Conservation (phyloP, 2,888 invertebrate species). For the Tetheella fluctuosa region DNA sequence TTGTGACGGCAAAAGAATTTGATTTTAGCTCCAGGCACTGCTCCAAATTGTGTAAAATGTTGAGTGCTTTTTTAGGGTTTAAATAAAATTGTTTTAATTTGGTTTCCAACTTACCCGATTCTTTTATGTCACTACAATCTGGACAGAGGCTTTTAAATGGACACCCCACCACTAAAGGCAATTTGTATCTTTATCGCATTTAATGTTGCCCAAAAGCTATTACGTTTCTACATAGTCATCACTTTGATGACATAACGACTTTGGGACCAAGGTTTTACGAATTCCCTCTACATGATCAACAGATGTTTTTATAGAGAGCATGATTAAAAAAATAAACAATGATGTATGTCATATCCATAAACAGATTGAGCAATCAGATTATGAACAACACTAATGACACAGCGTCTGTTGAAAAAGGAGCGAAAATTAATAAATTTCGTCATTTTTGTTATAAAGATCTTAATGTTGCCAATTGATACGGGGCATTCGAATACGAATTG, state of each 20-base stretch:
- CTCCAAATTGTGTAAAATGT: not conserved
- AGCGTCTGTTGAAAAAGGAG: not conserved
- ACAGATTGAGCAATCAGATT: not conserved
- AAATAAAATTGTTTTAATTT: not conserved
- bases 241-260: constrained; percentile 29
- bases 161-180: constrained; percentile 19
- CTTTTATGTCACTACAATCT: not conserved
- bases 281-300: constrained; percentile 13
- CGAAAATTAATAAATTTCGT: not conserved
- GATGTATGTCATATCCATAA: not conserved
- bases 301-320: not conserved
- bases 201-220: constrained; percentile 9
- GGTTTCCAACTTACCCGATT: not conserved
- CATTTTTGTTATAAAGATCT: not conserved
- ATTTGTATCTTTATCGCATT: constrained; percentile 34
- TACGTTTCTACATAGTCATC: constrained; percentile 13
- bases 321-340: no score
- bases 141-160: not conserved
- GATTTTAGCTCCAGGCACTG: not conserved
- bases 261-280: constrained; percentile 27
- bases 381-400: not conserved
- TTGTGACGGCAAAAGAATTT: not conserved
- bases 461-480: not conserved
- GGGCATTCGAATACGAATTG: no score
- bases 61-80: not conserved